Percentiles rank a stretch among this genome's conserved stretches.
These are phyloP conservation scores for Geothlypis trichas DNA, from an alignment of 2,113 vertebrate genomes.

Conservation along the genomic window DNA sequence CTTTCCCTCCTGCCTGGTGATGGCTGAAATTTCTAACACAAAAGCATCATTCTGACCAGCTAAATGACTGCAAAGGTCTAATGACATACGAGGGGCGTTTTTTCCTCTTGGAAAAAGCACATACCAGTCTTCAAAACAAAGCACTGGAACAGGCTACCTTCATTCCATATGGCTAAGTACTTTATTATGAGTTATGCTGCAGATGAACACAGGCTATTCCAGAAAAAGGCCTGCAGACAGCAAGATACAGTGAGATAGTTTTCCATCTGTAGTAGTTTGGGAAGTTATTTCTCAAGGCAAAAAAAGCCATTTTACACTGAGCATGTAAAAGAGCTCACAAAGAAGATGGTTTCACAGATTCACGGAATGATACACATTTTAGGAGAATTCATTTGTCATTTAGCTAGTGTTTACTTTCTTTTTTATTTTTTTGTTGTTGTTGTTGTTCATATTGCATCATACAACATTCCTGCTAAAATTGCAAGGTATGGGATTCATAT, in stretches of 20 bases:
- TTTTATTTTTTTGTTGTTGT: neutral
- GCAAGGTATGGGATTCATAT: neutral
- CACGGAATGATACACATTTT: neutral
- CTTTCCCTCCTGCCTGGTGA: neutral
- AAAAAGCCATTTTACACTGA: neutral
- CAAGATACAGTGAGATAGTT: neutral
- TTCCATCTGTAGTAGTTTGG: neutral
- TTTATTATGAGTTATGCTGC: neutral
- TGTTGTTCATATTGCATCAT: neutral
- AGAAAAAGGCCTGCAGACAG: neutral
- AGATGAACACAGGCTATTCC: neutral
- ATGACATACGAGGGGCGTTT: neutral
- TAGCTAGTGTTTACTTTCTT: neutral
- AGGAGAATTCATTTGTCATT: neutral
- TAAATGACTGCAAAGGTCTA: neutral
- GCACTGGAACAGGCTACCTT: neutral
- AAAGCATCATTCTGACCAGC: neutral
- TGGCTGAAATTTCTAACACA: neutral
- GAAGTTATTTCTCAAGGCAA: neutral
- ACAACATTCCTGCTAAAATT: neutral
- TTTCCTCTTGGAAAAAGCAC: neutral
- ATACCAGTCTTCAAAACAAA: neutral
- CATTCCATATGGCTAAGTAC: neutral
- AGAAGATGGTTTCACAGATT: neutral
- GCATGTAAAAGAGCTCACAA: neutral